Percentiles rank a stretch among this genome's conserved stretches.
Conservation (phyloP, 2,797 vertebrate species). For the Amblyopsis hoosieri region DNA sequence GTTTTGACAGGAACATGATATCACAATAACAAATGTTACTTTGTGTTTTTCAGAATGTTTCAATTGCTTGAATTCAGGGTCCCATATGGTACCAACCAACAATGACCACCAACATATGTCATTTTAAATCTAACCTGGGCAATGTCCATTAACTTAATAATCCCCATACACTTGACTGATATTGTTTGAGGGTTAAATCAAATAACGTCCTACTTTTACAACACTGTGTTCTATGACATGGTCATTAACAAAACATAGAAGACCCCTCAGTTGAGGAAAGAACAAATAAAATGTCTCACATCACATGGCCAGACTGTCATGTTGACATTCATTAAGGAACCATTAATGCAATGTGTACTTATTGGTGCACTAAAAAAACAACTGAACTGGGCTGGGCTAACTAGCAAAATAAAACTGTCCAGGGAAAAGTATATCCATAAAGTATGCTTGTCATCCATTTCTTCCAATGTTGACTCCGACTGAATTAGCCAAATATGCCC, state of each 20-base stretch:
- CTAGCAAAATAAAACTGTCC: background rate
- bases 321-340: constrained; percentile 1
- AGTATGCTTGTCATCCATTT: background rate
- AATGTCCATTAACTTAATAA: no score
- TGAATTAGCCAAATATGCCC: background rate
- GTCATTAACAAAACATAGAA: background rate
- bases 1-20: no score
- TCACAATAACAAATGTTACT: background rate
- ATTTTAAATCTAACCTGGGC: no score
- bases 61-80: background rate
- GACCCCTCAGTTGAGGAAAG: constrained; percentile 10
- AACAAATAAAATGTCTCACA: constrained; percentile 26
- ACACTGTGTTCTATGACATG: background rate
- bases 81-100: no score
- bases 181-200: no score
- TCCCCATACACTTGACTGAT: no score
- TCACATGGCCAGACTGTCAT: background rate
- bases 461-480: background rate
- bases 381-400: no score
- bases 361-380: background rate
- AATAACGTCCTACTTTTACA: no score
- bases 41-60: no score
- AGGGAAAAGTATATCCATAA: no score
- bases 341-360: background rate
- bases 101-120: no score